These are phyloP conservation scores for Cancer borealis DNA, from an alignment of 2,888 invertebrate species.

Conservation along the genomic window DNA sequence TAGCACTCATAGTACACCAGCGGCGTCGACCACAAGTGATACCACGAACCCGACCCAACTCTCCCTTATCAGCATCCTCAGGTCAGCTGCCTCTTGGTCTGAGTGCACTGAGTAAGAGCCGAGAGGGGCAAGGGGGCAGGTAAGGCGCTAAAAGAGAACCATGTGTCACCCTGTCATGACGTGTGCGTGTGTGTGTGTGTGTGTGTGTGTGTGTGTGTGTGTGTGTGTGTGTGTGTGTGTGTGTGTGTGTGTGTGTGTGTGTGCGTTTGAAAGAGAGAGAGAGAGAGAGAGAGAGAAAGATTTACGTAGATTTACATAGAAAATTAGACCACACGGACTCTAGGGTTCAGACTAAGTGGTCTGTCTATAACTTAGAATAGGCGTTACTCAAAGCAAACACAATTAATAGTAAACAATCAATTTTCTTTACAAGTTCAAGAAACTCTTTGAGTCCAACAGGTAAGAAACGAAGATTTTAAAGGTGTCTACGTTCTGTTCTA, in stretches of 20 bases:
- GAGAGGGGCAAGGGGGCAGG: background rate
- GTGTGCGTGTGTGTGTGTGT: background rate
- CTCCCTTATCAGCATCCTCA: background rate
- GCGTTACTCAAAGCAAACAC: too few relatives aligned
- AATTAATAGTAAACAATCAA: too few relatives aligned
- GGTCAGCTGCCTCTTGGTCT: background rate
- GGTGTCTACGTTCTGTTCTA: too few relatives aligned
- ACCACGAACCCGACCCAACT: conserved; percentile 5
- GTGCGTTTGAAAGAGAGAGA: background rate
- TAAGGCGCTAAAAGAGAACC: background rate
- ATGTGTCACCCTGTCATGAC: conserved; percentile 12
- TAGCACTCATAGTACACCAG: too few relatives aligned
- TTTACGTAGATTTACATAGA: too few relatives aligned
- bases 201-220: conserved; percentile 11
- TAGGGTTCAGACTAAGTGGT: too few relatives aligned
- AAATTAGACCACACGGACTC: too few relatives aligned
- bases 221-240: conserved; percentile 11
- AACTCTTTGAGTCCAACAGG: too few relatives aligned
- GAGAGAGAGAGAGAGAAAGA: background rate
- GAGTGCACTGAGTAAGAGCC: background rate
- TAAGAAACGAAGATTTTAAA: too few relatives aligned
- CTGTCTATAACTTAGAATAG: too few relatives aligned
- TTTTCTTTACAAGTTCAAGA: too few relatives aligned
- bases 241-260: background rate
- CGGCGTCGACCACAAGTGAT: background rate